Evolutionary conservation across 2,113 vertebrate species (phyloP), one percentile per base, ranked within the genome.

Genomic region (Burhinus oedicnemus): DNA sequence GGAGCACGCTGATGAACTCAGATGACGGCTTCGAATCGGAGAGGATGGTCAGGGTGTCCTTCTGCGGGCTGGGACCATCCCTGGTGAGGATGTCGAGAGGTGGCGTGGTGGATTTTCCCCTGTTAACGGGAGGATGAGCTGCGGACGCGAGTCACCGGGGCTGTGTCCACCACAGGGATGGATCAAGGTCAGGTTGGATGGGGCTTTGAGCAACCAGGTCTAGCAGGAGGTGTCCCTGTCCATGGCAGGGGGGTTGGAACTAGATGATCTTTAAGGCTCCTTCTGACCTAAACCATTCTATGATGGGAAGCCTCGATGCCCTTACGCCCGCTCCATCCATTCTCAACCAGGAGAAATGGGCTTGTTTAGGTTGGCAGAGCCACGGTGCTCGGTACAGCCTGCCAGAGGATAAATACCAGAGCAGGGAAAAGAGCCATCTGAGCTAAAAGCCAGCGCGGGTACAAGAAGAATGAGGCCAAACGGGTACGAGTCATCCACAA

Each of bases 381-480:
- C 40, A 52, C 0, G 0, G 57, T 15, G 8, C 45, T 83, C 0
- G 5, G 75, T n/a, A 69, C 16, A 86, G 87, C 51, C 38, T 12
- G 51, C 72, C 83, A 92, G 57, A 75, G 55, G 26, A 90, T 81
- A 96, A 96, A 96, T 83, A 96, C 36, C 82, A 90, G 75, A 72
- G 85, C 82, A 96, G 86, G 92, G 96, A 92, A 94, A 94, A 60
- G 71, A 95, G 82, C 76, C 82, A 95, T 90, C 30, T 2, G 34
- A 95, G 91, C 86, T 65, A 93, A 94, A 95, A 95, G 91, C 69
- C 81, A 96, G 58, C 6, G 19, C 0, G 75, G 78, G 88, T 91
- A 96, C 93, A 93, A 87, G 91, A 89, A 93, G 91, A 95, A 93
- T 60, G 75, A 93, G 90, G 92, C 96, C 95, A 95, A 97, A 93